A percentile compares a stretch with the other conserved stretches of the same genome.
These are phyloP conservation scores for Celastrina argiolus DNA, from an alignment of 2,888 invertebrate species.

Conservation along the genomic window DNA sequence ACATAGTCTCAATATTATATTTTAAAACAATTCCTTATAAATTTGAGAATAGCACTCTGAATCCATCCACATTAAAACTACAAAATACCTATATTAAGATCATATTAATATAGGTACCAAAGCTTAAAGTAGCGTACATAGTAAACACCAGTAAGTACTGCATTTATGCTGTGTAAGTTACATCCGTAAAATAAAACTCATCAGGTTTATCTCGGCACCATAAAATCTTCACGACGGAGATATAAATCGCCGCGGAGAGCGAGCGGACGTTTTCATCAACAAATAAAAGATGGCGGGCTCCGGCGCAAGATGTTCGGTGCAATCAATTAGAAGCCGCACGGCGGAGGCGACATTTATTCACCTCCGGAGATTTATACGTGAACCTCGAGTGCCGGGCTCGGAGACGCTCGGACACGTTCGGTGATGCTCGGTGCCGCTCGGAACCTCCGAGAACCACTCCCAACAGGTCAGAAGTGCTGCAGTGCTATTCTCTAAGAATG, in stretches of 20 bases:
- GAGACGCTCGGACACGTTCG: not conserved
- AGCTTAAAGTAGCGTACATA: no score
- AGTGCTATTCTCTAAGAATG: no score
- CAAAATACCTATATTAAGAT: no score
- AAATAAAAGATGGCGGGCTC: slow-evolving; percentile 9
- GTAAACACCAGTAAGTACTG: no score
- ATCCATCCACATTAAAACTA: no score
- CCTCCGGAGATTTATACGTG: slow-evolving; percentile 16
- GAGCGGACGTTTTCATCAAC: slow-evolving; percentile 7
- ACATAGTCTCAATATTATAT: no score
- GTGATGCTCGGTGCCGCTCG: slow-evolving; percentile 11
- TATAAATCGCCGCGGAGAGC: not conserved
- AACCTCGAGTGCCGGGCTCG: slow-evolving; percentile 10
- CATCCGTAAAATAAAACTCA: slow-evolving; percentile 1
- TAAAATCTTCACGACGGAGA: slow-evolving; percentile 2
- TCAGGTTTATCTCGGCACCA: slow-evolving; percentile 5
- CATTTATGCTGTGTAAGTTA: not conserved
- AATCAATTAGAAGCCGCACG: slow-evolving; percentile 18
- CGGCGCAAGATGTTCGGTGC: slow-evolving; percentile 13
- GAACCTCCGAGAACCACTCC: slow-evolving; percentile 28
- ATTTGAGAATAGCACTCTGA: no score
- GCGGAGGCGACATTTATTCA: slow-evolving; percentile 17
- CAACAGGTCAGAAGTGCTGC: slow-evolving; percentile 22
- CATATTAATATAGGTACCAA: no score
- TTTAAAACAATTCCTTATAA: no score